Percentiles rank a stretch among this genome's conserved stretches.
phyloP scores from a whole-genome alignment of 1,140 invertebrate species.

The Drosophila albomicans region DNA sequence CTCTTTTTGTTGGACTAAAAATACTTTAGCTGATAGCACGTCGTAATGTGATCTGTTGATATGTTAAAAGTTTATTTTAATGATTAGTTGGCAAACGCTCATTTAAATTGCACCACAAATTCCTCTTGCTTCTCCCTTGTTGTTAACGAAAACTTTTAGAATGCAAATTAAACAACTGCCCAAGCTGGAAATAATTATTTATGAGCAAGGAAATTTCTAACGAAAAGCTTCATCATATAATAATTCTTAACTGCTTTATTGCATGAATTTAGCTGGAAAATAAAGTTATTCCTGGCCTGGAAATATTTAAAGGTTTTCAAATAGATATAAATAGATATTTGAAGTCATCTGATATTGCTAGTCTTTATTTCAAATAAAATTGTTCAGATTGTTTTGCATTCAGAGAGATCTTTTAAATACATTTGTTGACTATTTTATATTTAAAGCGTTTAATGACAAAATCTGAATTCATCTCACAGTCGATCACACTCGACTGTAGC shows the following conservation, averaged over 20 bases:
- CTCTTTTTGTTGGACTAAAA: neutral
- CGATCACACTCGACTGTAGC: no score
- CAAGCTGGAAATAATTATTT: neutral
- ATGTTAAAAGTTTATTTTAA: slow-evolving; percentile 1
- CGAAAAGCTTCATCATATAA: neutral
- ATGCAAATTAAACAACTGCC: slow-evolving; percentile 3
- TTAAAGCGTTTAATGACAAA: no score
- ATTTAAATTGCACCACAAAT: neutral
- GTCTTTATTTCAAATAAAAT: no score
- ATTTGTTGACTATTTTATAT: no score
- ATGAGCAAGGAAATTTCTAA: neutral
- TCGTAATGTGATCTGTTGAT: slow-evolving; percentile 11
- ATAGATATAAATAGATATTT: no score
- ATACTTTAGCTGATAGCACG: slow-evolving; percentile 33
- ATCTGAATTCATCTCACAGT: no score
- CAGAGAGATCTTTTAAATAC: no score
- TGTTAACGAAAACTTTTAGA: slow-evolving; percentile 1
- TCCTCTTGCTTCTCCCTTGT: neutral
- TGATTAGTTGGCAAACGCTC: neutral
- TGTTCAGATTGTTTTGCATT: no score
- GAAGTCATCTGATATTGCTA: no score
- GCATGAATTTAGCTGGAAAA: neutral
- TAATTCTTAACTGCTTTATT: neutral
- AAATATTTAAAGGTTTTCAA: neutral
- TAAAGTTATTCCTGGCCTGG: no score